Base-by-base conservation (phyloP, 2,888 invertebrate genomes). In the Nomada fucata region DNA sequence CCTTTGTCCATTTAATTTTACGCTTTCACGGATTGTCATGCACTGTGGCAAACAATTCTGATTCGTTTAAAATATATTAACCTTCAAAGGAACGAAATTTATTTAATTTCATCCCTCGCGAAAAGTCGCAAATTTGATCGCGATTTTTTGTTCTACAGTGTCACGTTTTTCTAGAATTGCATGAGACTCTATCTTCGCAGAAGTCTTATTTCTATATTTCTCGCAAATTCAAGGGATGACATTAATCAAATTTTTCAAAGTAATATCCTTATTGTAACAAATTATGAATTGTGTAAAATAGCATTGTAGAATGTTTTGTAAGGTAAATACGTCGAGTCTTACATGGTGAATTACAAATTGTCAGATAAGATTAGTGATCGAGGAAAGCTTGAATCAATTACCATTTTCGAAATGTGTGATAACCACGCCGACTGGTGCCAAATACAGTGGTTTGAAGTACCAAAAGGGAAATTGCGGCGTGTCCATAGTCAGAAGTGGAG, bases 401-500 rank as follows among this genome's bases (percentile, higher is more conserved):
- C 99, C 99, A 0, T 99, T 99, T 93, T 97, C 97, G 0, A 97
- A 97, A 93, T 97, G 97, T 92, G 96, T 97, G 87, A 97, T 99
- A 3, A 96, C 96, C 29, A 99, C 99, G 1, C 99, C 99, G 0
- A 99, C 99, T 0, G 97, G 97, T 69, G 97, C 97, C 13, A 94
- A 96, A 55, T 99, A 99, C 92, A 96, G 98, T 91, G 99, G 99
- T 0, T 95, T 99, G 0, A 97, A 97, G 91, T 99, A 99, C 94
- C 97, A 98, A 74, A 98, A 98, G 50, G 99, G 99, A 29, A 99
- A 99, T 94, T 99, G 99, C 94, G 99, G 99, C 2, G 99, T 99
- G 10, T 98, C 99, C 79, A 98, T 99, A 91, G 98, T 99, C 61
- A 95, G 97, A 76, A 97, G 97, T 44, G 97, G 97, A 52, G 98